These are phyloP conservation scores for Chymomyza amoena DNA, from an alignment of 2,888 invertebrate genomes.

Conservation along the genomic window DNA sequence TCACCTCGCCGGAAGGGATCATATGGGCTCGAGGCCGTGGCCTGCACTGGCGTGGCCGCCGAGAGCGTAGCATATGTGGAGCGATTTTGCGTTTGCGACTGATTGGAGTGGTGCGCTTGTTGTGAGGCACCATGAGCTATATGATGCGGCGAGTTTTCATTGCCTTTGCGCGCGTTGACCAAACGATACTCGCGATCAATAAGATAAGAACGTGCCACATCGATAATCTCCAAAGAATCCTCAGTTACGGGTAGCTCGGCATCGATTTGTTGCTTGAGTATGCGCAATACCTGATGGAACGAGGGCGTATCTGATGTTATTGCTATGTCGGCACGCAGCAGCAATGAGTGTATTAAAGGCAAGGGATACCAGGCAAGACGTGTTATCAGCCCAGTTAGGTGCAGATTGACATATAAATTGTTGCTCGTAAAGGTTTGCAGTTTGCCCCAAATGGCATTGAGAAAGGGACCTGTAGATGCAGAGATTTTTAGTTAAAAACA, in stretches of 20 bases:
- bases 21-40: slow-evolving; percentile 77
- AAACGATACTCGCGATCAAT: slow-evolving; percentile 88
- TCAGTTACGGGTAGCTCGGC: slow-evolving; percentile 82
- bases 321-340: slow-evolving; percentile 90
- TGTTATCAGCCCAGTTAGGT: slow-evolving; percentile 91
- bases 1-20: slow-evolving; percentile 84
- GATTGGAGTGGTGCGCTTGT: slow-evolving; percentile 43
- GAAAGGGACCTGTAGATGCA: slow-evolving; percentile 84
- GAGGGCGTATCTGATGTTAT: slow-evolving; percentile 95
- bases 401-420: slow-evolving; percentile 90
- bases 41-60: slow-evolving; percentile 76
- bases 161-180: slow-evolving; percentile 83
- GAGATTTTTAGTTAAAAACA: neutral
- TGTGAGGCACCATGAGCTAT: slow-evolving; percentile 79
- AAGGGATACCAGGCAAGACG: slow-evolving; percentile 93
- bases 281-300: slow-evolving; percentile 91
- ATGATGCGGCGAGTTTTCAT: slow-evolving; percentile 62
- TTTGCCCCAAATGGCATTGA: slow-evolving; percentile 89
- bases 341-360: slow-evolving; percentile 90
- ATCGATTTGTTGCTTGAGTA: slow-evolving; percentile 92
- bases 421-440: slow-evolving; percentile 91
- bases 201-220: slow-evolving; percentile 88
- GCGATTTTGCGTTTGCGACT: slow-evolving; percentile 54
- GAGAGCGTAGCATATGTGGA: slow-evolving; percentile 76
- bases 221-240: slow-evolving; percentile 83